These are phyloP conservation scores for Cataglyphis albicans DNA, from an alignment of 2,888 invertebrate species.

Conservation along the genomic window DNA sequence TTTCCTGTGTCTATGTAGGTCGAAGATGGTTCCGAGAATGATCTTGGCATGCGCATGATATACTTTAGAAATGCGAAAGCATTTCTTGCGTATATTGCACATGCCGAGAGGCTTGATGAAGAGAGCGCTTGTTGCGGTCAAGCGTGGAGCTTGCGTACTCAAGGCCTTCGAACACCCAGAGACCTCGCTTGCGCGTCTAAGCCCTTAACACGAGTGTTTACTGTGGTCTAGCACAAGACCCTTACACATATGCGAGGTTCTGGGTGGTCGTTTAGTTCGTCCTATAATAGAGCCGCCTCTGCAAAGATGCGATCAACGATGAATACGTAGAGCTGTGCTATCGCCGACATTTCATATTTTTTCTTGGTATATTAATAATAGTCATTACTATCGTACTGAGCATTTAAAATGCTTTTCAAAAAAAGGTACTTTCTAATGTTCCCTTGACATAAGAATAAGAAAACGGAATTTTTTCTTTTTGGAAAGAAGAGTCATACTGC, in stretches of 20 bases:
- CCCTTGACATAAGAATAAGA: not conserved
- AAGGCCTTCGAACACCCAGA: conserved; percentile 31
- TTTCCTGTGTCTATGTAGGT: not conserved
- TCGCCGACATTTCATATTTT: conserved; percentile 11
- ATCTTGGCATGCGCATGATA: not conserved
- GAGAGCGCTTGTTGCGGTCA: conserved; percentile 41
- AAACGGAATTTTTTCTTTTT: not conserved
- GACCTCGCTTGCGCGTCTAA: conserved; percentile 33
- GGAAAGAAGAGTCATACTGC: not conserved
- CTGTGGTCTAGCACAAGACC: conserved; percentile 46
- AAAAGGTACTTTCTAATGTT: not conserved
- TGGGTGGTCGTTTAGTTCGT: conserved; percentile 20
- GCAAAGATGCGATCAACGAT: conserved; percentile 46
- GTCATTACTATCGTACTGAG: not conserved
- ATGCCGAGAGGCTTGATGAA: conserved; percentile 11
- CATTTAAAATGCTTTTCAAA: not conserved
- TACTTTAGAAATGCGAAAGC: conserved; percentile 28
- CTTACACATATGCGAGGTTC: conserved; percentile 25
- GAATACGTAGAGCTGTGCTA: conserved; percentile 66
- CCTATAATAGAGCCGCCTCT: conserved; percentile 49
- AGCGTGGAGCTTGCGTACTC: conserved; percentile 23
- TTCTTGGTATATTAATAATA: not conserved
- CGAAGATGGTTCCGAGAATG: conserved; percentile 17
- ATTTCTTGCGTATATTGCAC: conserved; percentile 25
- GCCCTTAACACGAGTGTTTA: conserved; percentile 46